Evolutionary conservation across 2,888 invertebrate genomes (phyloP).

Genomic region (Chloroclysta siterata): DNA sequence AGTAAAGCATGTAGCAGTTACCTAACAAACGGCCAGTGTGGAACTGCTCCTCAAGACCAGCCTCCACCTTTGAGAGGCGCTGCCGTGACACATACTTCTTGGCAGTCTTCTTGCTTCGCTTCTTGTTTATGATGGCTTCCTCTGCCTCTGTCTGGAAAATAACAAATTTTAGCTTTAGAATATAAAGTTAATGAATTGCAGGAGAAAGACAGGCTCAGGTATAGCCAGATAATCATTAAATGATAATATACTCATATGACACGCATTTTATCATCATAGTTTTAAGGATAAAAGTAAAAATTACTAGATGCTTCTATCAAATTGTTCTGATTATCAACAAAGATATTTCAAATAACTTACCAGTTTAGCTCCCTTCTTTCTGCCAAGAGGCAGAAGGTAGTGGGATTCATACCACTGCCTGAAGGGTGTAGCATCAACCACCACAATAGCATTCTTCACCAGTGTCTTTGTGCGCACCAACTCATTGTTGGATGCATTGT

Average conservation of each 20-base stretch:
- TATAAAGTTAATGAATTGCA: background rate
- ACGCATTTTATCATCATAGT: constrained; percentile 74
- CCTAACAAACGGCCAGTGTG: constrained; percentile 97
- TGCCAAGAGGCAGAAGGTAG: constrained; percentile 96
- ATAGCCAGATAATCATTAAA: constrained; percentile 48
- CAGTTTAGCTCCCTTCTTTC: constrained; percentile 98
- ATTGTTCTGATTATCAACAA: too few species aligned
- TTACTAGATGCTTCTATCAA: too few species aligned
- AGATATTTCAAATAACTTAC: constrained; percentile 73
- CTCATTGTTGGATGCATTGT: constrained; percentile 99
- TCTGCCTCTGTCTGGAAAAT: constrained; percentile 93
- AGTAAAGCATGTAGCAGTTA: constrained; percentile 66
- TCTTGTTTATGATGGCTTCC: constrained; percentile 96
- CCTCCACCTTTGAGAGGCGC: constrained; percentile 97
- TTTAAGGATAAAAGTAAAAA: too few species aligned
- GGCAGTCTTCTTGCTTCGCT: constrained; percentile 95
- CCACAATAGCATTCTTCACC: constrained; percentile 98
- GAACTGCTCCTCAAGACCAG: constrained; percentile 97
- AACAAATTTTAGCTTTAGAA: constrained; percentile 18
- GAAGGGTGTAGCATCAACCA: constrained; percentile 99
- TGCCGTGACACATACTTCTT: constrained; percentile 97
- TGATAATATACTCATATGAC: constrained; percentile 81
- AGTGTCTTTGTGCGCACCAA: constrained; percentile 99
- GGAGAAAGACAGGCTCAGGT: constrained; percentile 42
- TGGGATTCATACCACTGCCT: constrained; percentile 99